phyloP scores from a whole-genome alignment of 2,888 invertebrate species.

The Piscicola geometra region DNA sequence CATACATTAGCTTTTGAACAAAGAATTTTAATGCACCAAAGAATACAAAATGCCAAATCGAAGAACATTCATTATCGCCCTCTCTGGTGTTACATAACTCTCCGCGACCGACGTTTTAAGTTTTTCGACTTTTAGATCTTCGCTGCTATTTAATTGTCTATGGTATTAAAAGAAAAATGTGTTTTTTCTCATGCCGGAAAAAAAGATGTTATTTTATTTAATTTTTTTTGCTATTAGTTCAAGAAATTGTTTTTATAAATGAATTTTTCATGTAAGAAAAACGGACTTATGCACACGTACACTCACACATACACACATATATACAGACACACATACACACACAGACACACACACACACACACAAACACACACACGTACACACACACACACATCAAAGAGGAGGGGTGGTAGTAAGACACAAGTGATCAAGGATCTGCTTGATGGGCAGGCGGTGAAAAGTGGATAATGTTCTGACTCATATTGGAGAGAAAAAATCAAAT shows the following conservation, averaged over 20 bases:
- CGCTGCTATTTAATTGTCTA: constrained; percentile 5
- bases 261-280: no score
- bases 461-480: no score
- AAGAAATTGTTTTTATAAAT: no score
- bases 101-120: constrained; percentile 3
- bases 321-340: neutral
- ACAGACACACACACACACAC: constrained; percentile 2
- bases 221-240: no score
- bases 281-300: no score
- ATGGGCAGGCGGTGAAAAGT: no score
- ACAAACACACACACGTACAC: constrained; percentile 9
- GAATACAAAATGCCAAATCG: constrained; percentile 2
- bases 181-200: no score
- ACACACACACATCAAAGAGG: neutral
- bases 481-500: no score
- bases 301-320: neutral
- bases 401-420: neutral
- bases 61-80: neutral
- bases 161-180: neutral
- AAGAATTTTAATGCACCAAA: neutral
- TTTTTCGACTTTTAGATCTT: constrained; percentile 9
- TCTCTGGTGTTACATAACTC: constrained; percentile 14
- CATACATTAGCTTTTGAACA: constrained; percentile 3
- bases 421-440: no score
- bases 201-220: no score